Percentiles rank a stretch among this genome's conserved stretches.
These are phyloP conservation scores for Reticulitermes lucifugus DNA, from an alignment of 2,888 invertebrate species.

Conservation along the genomic window DNA sequence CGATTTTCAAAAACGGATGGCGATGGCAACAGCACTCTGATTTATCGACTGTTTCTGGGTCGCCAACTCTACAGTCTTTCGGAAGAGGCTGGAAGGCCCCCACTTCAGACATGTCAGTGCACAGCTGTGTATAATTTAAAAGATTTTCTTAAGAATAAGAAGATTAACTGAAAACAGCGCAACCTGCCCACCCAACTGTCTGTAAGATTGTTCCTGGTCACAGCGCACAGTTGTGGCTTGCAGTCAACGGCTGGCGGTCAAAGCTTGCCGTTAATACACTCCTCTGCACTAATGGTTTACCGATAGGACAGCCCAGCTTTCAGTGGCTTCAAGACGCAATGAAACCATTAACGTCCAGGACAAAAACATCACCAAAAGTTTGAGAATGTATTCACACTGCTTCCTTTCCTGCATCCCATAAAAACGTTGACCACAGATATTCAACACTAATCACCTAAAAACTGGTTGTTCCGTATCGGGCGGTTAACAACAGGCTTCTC, in stretches of 20 bases:
- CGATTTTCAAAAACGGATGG: too few species aligned
- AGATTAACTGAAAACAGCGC: background rate
- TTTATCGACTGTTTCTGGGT: too few species aligned
- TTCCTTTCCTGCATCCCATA: background rate
- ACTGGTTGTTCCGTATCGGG: too few species aligned
- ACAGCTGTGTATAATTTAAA: too few species aligned
- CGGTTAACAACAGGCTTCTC: too few species aligned
- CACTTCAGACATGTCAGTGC: too few species aligned
- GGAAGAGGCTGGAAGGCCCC: too few species aligned
- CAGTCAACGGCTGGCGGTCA: background rate
- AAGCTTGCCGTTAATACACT: slow-evolving; percentile 11
- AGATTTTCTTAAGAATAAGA: background rate
- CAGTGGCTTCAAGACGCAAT: background rate
- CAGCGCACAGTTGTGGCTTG: background rate
- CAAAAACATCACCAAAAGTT: background rate
- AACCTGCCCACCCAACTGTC: background rate
- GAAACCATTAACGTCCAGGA: background rate
- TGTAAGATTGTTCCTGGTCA: background rate
- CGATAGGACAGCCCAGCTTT: slow-evolving; percentile 1
- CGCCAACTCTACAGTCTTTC: too few species aligned
- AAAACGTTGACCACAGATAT: background rate
- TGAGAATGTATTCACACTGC: background rate
- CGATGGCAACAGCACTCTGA: too few species aligned
- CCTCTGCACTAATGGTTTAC: slow-evolving; percentile 24
- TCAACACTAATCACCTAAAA: background rate